phyloP scores from a whole-genome alignment of 2,113 vertebrate genomes.

The Callionymus lyra region DNA sequence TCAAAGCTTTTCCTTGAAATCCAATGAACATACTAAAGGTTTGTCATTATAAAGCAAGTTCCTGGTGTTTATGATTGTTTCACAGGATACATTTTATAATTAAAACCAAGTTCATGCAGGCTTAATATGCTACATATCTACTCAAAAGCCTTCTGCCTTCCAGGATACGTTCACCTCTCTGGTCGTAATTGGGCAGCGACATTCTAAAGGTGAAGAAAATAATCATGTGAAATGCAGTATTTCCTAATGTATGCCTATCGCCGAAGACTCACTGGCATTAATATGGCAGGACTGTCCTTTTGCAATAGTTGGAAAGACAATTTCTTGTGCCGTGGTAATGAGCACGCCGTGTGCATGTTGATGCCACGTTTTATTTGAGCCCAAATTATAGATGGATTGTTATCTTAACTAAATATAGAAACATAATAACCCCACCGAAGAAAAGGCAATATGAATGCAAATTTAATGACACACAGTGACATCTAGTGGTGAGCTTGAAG shows the following conservation, averaged over 20 bases:
- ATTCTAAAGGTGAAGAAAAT: slow-evolving; percentile 15
- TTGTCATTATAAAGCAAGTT: slow-evolving; percentile 1
- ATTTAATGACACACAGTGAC: too few relatives aligned
- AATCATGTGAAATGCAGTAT: slow-evolving; percentile 14
- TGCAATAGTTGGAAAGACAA: neutral
- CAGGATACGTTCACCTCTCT: neutral
- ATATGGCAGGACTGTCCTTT: slow-evolving; percentile 25
- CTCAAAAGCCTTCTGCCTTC: too few relatives aligned
- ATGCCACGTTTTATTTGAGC: too few relatives aligned
- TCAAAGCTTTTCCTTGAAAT: slow-evolving; percentile 21
- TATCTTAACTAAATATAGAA: too few relatives aligned
- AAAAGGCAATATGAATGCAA: too few relatives aligned
- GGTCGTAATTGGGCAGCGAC: slow-evolving; percentile 10
- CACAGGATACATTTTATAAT: neutral
- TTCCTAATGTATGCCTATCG: slow-evolving; percentile 7
- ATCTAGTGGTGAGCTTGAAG: too few relatives aligned
- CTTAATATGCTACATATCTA: too few relatives aligned
- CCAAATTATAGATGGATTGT: too few relatives aligned
- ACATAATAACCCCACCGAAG: too few relatives aligned
- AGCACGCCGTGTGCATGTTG: slow-evolving; percentile 2
- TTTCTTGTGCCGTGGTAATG: slow-evolving; percentile 20
- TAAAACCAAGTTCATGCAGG: slow-evolving; percentile 2
- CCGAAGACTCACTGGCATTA: slow-evolving; percentile 15
- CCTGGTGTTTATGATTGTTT: slow-evolving; percentile 1
- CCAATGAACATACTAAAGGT: slow-evolving; percentile 24